Percentiles rank a stretch among this genome's conserved stretches.
Conservation (phyloP, 2,888 invertebrate species). For the Phasia obesa region DNA sequence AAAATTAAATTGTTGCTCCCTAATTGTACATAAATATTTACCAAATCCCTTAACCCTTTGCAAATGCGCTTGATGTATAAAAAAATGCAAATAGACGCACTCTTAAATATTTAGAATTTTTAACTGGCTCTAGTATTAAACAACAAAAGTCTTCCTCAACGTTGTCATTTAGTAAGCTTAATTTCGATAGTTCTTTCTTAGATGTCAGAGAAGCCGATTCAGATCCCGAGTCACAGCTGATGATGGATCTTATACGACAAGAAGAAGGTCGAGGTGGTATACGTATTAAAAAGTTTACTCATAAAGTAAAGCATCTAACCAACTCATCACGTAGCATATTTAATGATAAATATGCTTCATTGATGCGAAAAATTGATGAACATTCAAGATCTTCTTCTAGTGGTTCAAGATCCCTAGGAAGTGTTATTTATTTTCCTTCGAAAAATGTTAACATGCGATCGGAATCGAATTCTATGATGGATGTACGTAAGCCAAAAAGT, state of each 20-base stretch:
- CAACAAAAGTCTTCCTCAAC: conserved; percentile 55
- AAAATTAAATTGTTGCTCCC: conserved; percentile 8
- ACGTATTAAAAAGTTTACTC: conserved; percentile 83
- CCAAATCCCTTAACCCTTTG: not conserved
- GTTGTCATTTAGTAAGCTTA: conserved; percentile 69
- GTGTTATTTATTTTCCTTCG: conserved; percentile 83
- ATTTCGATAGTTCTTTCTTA: conserved; percentile 61
- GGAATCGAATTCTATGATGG: conserved; percentile 64
- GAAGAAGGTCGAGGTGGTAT: conserved; percentile 85
- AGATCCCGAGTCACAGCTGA: conserved; percentile 73
- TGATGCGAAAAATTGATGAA: conserved; percentile 84
- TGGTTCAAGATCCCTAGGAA: conserved; percentile 83
- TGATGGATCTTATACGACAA: conserved; percentile 83
- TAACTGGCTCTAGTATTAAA: conserved; percentile 82
- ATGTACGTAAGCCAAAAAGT: conserved; percentile 72
- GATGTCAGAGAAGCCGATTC: conserved; percentile 76
- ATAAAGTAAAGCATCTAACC: conserved; percentile 86
- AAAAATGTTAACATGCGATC: conserved; percentile 66
- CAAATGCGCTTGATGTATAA: conserved; percentile 29
- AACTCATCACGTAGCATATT: conserved; percentile 85
- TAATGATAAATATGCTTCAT: conserved; percentile 85
- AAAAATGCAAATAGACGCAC: conserved; percentile 75
- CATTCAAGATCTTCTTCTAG: conserved; percentile 79
- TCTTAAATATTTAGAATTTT: conserved; percentile 85
- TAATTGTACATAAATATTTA: conserved; percentile 15